A percentile compares a stretch with the other conserved stretches of the same genome.
These are phyloP conservation scores for Andricus curvator DNA, from an alignment of 2,888 invertebrate genomes.

Conservation along the genomic window DNA sequence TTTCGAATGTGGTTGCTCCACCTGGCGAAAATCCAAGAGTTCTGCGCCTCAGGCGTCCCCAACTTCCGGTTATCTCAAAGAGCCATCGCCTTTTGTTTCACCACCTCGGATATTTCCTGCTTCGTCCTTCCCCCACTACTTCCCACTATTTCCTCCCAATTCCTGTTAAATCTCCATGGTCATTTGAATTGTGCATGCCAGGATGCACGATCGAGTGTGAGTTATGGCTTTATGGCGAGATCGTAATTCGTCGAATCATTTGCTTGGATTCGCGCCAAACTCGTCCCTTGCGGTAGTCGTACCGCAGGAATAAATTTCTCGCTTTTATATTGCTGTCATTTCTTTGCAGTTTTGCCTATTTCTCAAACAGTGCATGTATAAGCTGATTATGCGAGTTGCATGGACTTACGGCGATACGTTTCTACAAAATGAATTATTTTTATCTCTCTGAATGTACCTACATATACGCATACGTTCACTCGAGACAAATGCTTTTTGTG, in stretches of 20 bases:
- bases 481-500: conserved; percentile 12
- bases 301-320: conserved; percentile 38
- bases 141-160: conserved; percentile 56
- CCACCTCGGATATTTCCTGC: conserved; percentile 1
- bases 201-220: conserved; percentile 60
- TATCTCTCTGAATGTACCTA: background rate
- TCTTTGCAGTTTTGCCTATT: conserved; percentile 22
- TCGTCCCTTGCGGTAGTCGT: conserved; percentile 57
- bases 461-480: background rate
- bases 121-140: conserved; percentile 47
- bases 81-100: conserved; percentile 10
- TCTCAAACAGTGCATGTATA: conserved; percentile 32
- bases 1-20: background rate
- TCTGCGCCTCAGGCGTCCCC: background rate
- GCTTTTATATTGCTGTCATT: conserved; percentile 40
- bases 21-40: conserved; percentile 1
- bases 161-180: conserved; percentile 44
- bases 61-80: conserved; percentile 7
- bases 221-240: conserved; percentile 62
- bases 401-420: conserved; percentile 32
- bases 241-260: conserved; percentile 67
- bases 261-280: conserved; percentile 69
- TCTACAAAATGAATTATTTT: conserved; percentile 31
- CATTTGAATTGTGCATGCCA: conserved; percentile 46
- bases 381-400: conserved; percentile 37